These are phyloP conservation scores for Pogonocichla stellata DNA, from an alignment of 2,113 vertebrate genomes.

Conservation along the genomic window DNA sequence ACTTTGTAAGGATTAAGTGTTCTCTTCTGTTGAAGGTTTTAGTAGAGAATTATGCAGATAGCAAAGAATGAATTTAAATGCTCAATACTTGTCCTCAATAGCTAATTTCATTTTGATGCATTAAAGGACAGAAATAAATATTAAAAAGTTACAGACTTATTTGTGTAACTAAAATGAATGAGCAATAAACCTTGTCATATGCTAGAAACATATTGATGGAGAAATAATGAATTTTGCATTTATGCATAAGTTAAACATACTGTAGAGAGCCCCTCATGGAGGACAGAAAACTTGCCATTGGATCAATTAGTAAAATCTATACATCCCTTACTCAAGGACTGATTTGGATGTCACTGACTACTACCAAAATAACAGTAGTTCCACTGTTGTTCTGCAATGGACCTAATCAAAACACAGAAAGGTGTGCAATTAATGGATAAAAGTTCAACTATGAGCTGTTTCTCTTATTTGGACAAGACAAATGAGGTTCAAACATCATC, in stretches of 20 bases:
- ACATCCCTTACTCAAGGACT: neutral
- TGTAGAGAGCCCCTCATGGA: neutral
- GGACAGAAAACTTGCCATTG: neutral
- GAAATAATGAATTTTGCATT: neutral
- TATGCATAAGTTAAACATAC: neutral
- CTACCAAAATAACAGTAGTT: neutral
- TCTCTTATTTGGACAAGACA: neutral
- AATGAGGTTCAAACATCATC: neutral
- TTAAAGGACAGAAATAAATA: slow-evolving; percentile 3
- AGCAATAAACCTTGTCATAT: neutral
- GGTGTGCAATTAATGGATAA: neutral
- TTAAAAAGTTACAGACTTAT: neutral
- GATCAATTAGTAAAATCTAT: neutral
- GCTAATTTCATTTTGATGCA: slow-evolving; percentile 8
- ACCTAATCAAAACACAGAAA: neutral
- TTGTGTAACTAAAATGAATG: neutral
- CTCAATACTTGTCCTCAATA: neutral
- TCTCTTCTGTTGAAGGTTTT: slow-evolving; percentile 1
- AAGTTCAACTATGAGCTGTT: neutral
- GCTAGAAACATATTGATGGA: neutral
- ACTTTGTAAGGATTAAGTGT: slow-evolving; percentile 11
- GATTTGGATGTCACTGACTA: neutral
- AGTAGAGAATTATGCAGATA: neutral
- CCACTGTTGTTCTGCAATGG: neutral
- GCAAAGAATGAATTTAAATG: slow-evolving; percentile 1